phyloP scores from a whole-genome alignment of 2,888 invertebrate genomes.

The Philonicus albiceps region DNA sequence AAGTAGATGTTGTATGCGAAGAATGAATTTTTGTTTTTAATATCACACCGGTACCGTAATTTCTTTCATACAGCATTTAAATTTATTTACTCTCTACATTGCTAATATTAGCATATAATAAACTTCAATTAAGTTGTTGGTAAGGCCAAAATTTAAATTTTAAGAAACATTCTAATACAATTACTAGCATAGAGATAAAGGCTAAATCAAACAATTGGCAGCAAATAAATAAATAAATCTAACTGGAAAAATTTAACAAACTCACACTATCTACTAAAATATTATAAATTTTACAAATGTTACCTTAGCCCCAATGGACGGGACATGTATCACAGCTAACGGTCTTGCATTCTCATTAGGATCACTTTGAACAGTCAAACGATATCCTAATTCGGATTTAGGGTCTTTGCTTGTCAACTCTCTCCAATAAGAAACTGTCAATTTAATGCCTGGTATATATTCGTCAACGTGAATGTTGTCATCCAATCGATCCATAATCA shows the following conservation, averaged over 20 bases:
- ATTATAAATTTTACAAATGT: not conserved
- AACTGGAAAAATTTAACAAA: not conserved
- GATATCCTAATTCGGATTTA: conserved; percentile 86
- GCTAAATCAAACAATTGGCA: no score
- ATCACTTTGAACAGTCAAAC: conserved; percentile 88
- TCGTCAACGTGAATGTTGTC: conserved; percentile 90
- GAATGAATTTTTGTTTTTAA: no score
- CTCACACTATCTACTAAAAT: not conserved
- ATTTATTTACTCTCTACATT: no score
- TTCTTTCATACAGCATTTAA: no score
- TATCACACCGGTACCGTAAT: no score
- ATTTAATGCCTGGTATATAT: conserved; percentile 86
- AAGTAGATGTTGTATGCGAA: no score
- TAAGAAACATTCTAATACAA: no score
- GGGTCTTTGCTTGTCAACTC: conserved; percentile 68
- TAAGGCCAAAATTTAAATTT: no score
- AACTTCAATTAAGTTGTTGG: no score
- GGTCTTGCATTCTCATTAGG: conserved; percentile 80
- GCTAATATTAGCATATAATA: no score
- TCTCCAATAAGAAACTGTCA: conserved; percentile 96
- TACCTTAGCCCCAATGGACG: conserved; percentile 62
- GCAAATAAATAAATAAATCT: no score
- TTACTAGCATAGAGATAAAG: no score
- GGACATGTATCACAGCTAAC: conserved; percentile 74
- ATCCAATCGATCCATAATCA: conserved; percentile 87